Evolutionary conservation across 2,113 vertebrate genomes (phyloP).

Genomic region (Phoenicopterus ruber): DNA sequence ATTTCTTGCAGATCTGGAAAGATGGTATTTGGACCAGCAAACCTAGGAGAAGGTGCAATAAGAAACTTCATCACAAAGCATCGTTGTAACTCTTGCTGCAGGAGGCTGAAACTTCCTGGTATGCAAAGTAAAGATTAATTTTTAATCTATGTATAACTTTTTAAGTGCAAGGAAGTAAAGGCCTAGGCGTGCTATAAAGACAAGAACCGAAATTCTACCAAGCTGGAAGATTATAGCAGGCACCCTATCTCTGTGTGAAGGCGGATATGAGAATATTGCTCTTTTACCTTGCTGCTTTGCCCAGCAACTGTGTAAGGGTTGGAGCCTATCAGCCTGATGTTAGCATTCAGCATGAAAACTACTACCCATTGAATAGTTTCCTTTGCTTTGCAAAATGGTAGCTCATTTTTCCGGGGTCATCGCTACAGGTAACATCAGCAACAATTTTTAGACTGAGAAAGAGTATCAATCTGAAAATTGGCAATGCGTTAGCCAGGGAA

Average conservation of each 20-base stretch:
- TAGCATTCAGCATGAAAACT: background rate
- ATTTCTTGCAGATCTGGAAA: constrained; percentile 78
- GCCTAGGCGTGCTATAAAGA: constrained; percentile 7
- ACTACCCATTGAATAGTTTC: background rate
- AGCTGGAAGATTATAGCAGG: background rate
- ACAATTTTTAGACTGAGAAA: background rate
- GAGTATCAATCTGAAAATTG: background rate
- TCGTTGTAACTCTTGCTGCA: constrained; percentile 87
- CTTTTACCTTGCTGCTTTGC: background rate
- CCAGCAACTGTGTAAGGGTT: background rate
- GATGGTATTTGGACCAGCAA: constrained; percentile 92
- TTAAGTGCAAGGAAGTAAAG: constrained; percentile 13
- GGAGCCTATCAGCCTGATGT: background rate
- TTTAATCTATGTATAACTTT: background rate
- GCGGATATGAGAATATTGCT: background rate
- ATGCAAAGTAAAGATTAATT: constrained; percentile 45
- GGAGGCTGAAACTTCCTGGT: constrained; percentile 86
- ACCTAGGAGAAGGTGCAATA: constrained; percentile 87
- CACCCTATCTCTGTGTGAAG: background rate
- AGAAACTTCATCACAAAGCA: constrained; percentile 89
- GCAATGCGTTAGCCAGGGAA: background rate
- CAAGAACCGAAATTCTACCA: constrained; percentile 20
- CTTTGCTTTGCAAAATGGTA: background rate
- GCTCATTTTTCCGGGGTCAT: background rate
- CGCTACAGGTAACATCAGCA: background rate